Percentiles rank a stretch among this genome's conserved stretches.
Evolutionary conservation across 2,113 vertebrate species (phyloP).

Genomic region (Colossoma macropomum): DNA sequence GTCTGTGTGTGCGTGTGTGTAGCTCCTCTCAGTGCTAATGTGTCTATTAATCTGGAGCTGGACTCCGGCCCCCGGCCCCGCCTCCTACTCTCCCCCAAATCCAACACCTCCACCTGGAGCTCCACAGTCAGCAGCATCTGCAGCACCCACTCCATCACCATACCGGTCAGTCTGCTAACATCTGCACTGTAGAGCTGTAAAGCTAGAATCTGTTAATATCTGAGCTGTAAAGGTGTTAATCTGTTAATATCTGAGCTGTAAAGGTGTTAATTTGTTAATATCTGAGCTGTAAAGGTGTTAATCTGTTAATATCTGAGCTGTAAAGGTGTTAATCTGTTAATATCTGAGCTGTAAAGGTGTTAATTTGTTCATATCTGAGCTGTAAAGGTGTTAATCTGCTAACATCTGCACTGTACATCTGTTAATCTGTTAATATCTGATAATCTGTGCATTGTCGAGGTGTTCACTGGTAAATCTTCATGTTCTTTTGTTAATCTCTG

Average conservation of each 20-base stretch:
- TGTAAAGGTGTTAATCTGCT: conserved; percentile 45
- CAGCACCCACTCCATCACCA: conserved; percentile 22
- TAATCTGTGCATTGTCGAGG: background rate
- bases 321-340: background rate
- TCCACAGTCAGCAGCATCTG: conserved; percentile 31
- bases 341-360: conserved; percentile 41
- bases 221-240: background rate
- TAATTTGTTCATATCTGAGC: background rate
- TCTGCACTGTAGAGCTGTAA: conserved; percentile 1
- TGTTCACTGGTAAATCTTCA: no score
- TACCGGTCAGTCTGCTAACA: conserved; percentile 9
- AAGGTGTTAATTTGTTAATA: conserved; percentile 39
- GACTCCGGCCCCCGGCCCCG: conserved; percentile 34
- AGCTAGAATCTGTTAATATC: conserved; percentile 3
- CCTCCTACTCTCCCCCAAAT: conserved; percentile 35
- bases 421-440: background rate
- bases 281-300: background rate
- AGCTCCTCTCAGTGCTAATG: conserved; percentile 40
- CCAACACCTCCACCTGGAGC: conserved; percentile 33
- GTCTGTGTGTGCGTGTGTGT: conserved; percentile 8
- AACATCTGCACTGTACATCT: conserved; percentile 44
- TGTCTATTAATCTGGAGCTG: conserved; percentile 49
- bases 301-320: conserved; percentile 18
- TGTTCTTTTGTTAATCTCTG: conserved; percentile 23
- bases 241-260: conserved; percentile 18